Base-by-base conservation (phyloP, 92 coral and sea anemone species). In the Plumapathes pennacea region DNA sequence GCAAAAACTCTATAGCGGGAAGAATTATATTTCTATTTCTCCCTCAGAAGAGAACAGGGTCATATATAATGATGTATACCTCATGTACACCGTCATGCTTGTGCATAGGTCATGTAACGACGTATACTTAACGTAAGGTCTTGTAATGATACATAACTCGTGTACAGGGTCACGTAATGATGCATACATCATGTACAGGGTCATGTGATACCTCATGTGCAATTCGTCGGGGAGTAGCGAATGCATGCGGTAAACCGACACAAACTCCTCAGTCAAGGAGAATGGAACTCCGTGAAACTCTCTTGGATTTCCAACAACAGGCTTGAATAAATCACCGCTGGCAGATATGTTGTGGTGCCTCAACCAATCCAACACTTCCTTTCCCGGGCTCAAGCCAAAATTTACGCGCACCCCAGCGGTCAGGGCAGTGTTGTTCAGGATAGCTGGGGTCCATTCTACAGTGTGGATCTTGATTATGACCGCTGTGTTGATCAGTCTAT, bases 371-470 rank as follows among this genome's bases (percentile, higher is more conserved):
- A 26, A 64, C 22, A 74, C 75, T 54, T 82, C 89, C 14, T 72
- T 49, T 0, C 86, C 95, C 15, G 89, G 95, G 25, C 49, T 74
- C 13, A 82, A 64, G 7, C 89, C 95, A 85, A 78, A 82, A 72
- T 86, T 86, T 2, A 87, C 57, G 25, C 43, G 46, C 1, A 87
- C 53, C 12, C 96, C 96, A 3, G 73, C 77, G 20, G 83, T 66
- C 28, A 87, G 31, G 8, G 89, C 89, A 25, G 75, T 67, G 65
- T 77, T 67, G 80, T 82, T 87, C 20, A 87, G 50, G 34, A 87
- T 77, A 13, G 96, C 96, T 13, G 96, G 86, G 7, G 89, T 87
- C 89, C 96, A 87, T 47, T 87, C 96, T 10, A 87, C 52, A 0
- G 96, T 77, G 80, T 87, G 96, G 18, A 87, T 87, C 57, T 87